A percentile compares a stretch with the other conserved stretches of the same genome.
These are phyloP conservation scores for Tinamus major DNA, from an alignment of 2,797 vertebrate species.

Conservation along the genomic window DNA sequence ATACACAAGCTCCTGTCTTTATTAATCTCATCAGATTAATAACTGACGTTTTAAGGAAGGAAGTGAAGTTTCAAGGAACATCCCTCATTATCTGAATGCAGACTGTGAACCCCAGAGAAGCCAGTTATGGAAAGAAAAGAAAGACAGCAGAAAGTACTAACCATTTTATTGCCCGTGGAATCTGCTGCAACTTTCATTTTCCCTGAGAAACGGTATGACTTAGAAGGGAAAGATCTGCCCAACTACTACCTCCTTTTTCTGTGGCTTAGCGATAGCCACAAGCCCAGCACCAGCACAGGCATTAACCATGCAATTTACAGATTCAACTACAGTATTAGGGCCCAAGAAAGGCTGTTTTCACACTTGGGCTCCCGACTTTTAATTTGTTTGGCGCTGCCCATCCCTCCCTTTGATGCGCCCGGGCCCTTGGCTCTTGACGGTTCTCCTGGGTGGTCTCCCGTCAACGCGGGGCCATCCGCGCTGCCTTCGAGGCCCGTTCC, in stretches of 20 bases:
- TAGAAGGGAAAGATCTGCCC: background rate
- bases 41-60: background rate
- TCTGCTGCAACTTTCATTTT: background rate
- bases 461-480: conserved; percentile 88
- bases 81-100: background rate
- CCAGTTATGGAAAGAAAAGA: conserved; percentile 3
- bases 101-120: background rate
- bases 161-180: background rate
- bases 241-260: conserved; percentile 2
- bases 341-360: background rate
- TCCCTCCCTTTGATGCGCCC: conserved; percentile 86
- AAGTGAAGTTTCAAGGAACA: background rate
- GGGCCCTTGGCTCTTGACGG: conserved; percentile 73
- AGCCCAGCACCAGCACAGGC: background rate
- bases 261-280: background rate
- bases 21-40: background rate
- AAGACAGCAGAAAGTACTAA: background rate
- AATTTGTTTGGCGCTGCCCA: conserved; percentile 82
- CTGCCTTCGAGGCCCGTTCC: conserved; percentile 86
- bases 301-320: background rate
- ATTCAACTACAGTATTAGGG: background rate
- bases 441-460: conserved; percentile 92
- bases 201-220: background rate
- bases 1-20: rapidly evolving
- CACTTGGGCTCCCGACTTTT: conserved; percentile 63